Base-by-base conservation (phyloP, 2,113 vertebrate species). In the Miniopterus natalensis region DNA sequence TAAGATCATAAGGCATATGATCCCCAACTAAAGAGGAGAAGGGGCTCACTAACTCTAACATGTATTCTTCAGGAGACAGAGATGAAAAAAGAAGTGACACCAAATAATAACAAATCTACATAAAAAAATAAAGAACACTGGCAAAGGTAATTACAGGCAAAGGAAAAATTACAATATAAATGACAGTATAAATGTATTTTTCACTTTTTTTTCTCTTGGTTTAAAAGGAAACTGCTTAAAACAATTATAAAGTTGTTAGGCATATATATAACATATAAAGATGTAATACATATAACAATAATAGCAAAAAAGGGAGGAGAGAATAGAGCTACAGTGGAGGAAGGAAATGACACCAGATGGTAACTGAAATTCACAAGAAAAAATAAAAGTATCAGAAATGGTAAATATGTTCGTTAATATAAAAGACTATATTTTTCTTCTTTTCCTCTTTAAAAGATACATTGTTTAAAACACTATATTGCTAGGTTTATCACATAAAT, bases 381-480 rank as follows among this genome's bases (percentile, higher is more conserved):
- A 79, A 49, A 57, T 12, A 40, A 94, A 36, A 15, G 23, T 68
- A 84, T 20, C 29, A 15, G 8, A 89, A 84, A 57, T 79, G 36
- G 18, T 74, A 87, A 93, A 45, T 61, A 42, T 13, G 14, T 20
- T 70, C 18, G 18, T 90, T 40, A 89, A 89, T 74, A 89, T 6
- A 63, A 77, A 89, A 79, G 6, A 71, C 8, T 70, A 53, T 55
- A 40, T 87, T 92, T 57, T 53, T 84, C 49, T 79, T n/a, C 42
- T 71, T 88, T 88, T 81, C 42, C 81, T 75, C 45, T 78, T 87
- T 73, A 93, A 81, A 83, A 83, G 53, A 78, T 5, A 75, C 42
- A 74, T 74, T 47, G 71, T 45, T 74, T 74, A 51, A 84, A 81
- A 86, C 25, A 79, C 5, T 63, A 15, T 83, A 36, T 14, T 84